phyloP scores from a whole-genome alignment of 2,888 invertebrate genomes.

The Cephonodes hylas region DNA sequence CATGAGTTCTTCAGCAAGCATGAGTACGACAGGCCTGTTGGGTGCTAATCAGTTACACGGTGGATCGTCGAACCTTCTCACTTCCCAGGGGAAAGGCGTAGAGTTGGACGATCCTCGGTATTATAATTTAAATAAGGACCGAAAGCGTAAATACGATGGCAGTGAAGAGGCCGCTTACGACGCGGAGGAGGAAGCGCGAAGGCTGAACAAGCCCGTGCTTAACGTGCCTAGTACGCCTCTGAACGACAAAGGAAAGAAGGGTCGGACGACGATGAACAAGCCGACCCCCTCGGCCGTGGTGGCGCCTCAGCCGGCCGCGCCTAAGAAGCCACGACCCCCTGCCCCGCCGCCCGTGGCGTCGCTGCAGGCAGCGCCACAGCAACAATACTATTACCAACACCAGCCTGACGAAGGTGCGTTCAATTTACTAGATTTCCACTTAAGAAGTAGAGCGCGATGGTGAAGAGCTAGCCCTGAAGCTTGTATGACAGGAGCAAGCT shows the following conservation, averaged over 20 bases:
- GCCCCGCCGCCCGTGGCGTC: slow-evolving; percentile 68
- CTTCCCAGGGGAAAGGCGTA: slow-evolving; percentile 63
- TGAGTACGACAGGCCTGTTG: slow-evolving; percentile 68
- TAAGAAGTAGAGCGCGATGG: slow-evolving; percentile 82
- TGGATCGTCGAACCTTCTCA: slow-evolving; percentile 56
- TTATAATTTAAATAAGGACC: slow-evolving; percentile 86
- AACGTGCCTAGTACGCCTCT: slow-evolving; percentile 76
- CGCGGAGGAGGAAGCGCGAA: slow-evolving; percentile 77
- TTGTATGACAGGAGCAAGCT: slow-evolving; percentile 82
- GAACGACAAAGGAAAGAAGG: slow-evolving; percentile 73
- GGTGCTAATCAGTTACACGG: slow-evolving; percentile 72
- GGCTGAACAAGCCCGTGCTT: slow-evolving; percentile 75
- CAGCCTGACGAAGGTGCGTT: slow-evolving; percentile 82
- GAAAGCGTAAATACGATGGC: slow-evolving; percentile 85
- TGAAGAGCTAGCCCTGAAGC: slow-evolving; percentile 82
- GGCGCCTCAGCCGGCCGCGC: slow-evolving; percentile 72
- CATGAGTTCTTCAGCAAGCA: slow-evolving; percentile 59
- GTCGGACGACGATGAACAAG: slow-evolving; percentile 56
- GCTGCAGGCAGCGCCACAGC: slow-evolving; percentile 72
- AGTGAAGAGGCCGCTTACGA: slow-evolving; percentile 84
- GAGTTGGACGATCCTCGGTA: slow-evolving; percentile 87
- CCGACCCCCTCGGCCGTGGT: slow-evolving; percentile 65
- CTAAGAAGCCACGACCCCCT: slow-evolving; percentile 73
- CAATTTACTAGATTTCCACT: slow-evolving; percentile 81
- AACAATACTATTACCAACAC: slow-evolving; percentile 80